These are phyloP conservation scores for Carettochelys insculpta DNA, from an alignment of 2,113 vertebrate species.

Conservation along the genomic window DNA sequence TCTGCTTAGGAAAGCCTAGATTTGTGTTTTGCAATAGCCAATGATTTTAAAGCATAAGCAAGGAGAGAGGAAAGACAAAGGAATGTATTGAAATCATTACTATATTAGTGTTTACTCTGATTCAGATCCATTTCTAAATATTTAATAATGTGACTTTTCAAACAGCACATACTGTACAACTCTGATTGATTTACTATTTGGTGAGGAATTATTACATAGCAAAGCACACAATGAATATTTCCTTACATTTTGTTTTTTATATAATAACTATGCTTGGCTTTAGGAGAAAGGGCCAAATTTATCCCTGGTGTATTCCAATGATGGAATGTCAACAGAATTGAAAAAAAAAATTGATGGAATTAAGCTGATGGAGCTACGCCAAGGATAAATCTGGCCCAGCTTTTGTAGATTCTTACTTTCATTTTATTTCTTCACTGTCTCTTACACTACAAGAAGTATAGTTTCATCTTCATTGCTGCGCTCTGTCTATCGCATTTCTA, in stretches of 20 bases:
- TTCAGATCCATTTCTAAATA: conserved; percentile 18
- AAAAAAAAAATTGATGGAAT: conserved; percentile 66
- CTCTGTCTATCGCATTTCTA: conserved; percentile 1
- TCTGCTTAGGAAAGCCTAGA: not conserved
- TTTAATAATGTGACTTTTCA: conserved; percentile 31
- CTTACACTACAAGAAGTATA: not conserved
- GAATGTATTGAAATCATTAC: not conserved
- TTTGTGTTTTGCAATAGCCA: not conserved
- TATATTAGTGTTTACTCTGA: conserved; percentile 34
- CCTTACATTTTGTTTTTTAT: conserved; percentile 48
- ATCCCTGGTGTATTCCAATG: conserved; percentile 2
- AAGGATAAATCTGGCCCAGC: not conserved
- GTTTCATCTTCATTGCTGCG: conserved; percentile 19
- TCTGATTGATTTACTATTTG: not conserved
- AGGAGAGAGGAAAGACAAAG: conserved; percentile 22
- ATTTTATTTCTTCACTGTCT: conserved; percentile 15
- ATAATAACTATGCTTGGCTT: conserved; percentile 20
- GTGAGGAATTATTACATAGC: conserved; percentile 48
- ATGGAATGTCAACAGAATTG: conserved; percentile 41
- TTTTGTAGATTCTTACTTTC: conserved; percentile 36
- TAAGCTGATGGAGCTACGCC: conserved; percentile 49
- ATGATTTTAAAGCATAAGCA: not conserved
- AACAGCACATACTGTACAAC: conserved; percentile 8
- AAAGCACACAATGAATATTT: not conserved
- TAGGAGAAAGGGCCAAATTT: conserved; percentile 15